Base-by-base conservation (phyloP, 2,888 invertebrate genomes). In the Epistrophella euchroma region DNA sequence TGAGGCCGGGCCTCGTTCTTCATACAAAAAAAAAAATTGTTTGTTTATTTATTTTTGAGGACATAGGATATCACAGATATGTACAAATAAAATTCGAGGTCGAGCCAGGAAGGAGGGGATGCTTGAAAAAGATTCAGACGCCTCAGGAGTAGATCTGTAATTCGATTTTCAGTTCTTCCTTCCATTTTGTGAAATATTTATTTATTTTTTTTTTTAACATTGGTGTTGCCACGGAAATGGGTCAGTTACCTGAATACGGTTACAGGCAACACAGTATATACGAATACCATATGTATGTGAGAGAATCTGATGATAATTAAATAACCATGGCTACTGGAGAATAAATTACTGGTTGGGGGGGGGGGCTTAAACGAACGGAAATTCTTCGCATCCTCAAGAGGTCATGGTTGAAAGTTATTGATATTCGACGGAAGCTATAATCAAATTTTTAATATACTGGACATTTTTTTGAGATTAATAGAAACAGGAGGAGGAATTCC, bases 111-210 rank as follows among this genome's bases (percentile, higher is more conserved):
- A 64, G 28, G 28, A 60, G 25, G 6, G 10, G 19, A n/a, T 15
- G 37, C 50, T 73, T 50, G 28, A 73, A 75, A 55, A 66, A 22
- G 40, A 66, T 64, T 64, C 71, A 15, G 47, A 58, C 6, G 73
- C 83, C 83, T 50, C 74, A 68, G 68, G 82, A 68, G 72, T 28
- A 28, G 37, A 25, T 74, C 19, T 55, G 74, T 79, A 80, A 80
- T 85, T 80, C 75, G 58, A 76, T 76, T 80, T 85, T 60, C 66
- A 72, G 68, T 45, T 66, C n/a, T 73, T 11, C 75, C 56, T 56
- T 56, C 13, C 5, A 11, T 28, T 15, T 60, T 22, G 1, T 19
- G 35, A 6, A 11, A 35, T 58, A 11, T 28, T 28, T 28, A 4
- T 28, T 28, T 28, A 28, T 56, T 32, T 43, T 22, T n/a, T 28